Evolutionary conservation across 2,113 vertebrate species (phyloP).

Genomic region (Psittacula cyanocephala): DNA sequence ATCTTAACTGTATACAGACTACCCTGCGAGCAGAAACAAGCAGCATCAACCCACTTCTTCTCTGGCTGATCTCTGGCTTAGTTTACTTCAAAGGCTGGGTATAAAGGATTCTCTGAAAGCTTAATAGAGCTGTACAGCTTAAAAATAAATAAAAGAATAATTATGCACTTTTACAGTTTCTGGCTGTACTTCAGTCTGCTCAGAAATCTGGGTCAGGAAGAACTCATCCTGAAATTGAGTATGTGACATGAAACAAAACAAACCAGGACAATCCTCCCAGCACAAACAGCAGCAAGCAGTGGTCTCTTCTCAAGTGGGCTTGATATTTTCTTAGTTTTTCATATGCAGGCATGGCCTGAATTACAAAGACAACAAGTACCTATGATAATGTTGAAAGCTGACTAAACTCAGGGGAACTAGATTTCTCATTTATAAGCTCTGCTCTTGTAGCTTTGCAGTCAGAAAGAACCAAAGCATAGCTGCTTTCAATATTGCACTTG

Average conservation of each 20-base stretch:
- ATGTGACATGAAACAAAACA: constrained; percentile 11
- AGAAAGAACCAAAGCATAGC: not conserved
- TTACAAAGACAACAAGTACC: not conserved
- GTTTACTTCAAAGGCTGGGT: constrained; percentile 57
- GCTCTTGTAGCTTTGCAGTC: not conserved
- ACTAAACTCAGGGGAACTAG: not conserved
- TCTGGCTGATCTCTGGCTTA: constrained; percentile 26
- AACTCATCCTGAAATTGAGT: constrained; percentile 20
- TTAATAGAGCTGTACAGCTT: constrained; percentile 52
- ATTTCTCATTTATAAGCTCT: not conserved
- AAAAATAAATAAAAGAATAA: constrained; percentile 63
- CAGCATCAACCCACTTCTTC: not conserved
- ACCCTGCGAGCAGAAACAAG: not conserved
- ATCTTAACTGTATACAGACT: not conserved
- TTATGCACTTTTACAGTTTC: constrained; percentile 46
- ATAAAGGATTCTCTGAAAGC: constrained; percentile 50
- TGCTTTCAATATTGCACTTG: not conserved
- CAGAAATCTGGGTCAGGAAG: constrained; percentile 49
- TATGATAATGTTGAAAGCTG: not conserved
- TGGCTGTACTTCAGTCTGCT: constrained; percentile 24
- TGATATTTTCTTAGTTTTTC: not conserved
- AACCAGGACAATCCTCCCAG: not conserved
- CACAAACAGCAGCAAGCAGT: not conserved
- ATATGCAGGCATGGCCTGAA: not conserved
- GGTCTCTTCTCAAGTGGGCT: not conserved